These are phyloP conservation scores for Pteropus rufus DNA, from an alignment of 2,797 vertebrate genomes.

Conservation along the genomic window DNA sequence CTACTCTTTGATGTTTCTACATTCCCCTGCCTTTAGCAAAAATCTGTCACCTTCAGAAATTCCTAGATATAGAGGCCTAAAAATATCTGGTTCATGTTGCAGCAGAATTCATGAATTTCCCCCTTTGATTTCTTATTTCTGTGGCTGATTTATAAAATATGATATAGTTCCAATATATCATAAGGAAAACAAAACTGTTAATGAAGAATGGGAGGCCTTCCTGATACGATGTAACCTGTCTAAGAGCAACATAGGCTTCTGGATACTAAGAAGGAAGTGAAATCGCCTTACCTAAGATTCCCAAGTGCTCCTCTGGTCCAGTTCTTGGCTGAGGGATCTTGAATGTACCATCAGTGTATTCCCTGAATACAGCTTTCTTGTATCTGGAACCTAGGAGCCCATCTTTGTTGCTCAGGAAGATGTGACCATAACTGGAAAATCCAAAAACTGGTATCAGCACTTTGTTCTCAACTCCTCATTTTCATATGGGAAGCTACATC, in stretches of 20 bases:
- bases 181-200: background rate
- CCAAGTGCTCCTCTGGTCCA: constrained; percentile 79
- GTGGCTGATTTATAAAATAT: background rate
- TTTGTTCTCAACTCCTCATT: background rate
- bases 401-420: constrained; percentile 80
- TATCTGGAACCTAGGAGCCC: constrained; percentile 84
- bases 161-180: background rate
- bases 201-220: background rate
- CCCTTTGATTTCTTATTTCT: background rate
- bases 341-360: constrained; percentile 84
- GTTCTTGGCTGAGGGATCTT: constrained; percentile 73
- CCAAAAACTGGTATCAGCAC: constrained; percentile 55
- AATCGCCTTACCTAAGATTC: constrained; percentile 83
- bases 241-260: background rate
- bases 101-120: background rate
- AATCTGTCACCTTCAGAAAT: background rate
- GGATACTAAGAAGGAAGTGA: background rate
- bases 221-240: background rate
- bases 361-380: constrained; percentile 85
- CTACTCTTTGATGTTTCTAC: background rate
- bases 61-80: background rate
- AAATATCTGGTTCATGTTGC: background rate
- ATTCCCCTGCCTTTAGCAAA: background rate
- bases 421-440: constrained; percentile 79
- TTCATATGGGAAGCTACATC: background rate